A percentile compares a stretch with the other conserved stretches of the same genome.
Conservation (phyloP, 2,113 vertebrate genomes). For the Callipepla californica region DNA sequence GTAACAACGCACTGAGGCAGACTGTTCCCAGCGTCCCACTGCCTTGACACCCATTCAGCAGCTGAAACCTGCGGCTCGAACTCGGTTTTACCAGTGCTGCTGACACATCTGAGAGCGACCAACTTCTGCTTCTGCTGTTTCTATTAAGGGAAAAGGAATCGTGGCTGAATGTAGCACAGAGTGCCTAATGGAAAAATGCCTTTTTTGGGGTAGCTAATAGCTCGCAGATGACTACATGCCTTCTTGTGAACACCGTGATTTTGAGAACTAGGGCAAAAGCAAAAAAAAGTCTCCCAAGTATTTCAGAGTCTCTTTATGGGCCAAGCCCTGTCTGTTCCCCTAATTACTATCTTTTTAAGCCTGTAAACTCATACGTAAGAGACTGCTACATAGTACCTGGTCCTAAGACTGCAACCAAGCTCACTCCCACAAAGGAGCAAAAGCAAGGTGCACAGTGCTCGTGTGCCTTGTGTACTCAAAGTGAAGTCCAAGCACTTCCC, state of each 20-base stretch:
- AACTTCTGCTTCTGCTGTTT: accelerated
- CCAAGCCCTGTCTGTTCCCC: not conserved
- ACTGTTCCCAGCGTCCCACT: not conserved
- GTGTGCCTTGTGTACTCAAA: not conserved
- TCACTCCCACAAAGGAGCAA: accelerated
- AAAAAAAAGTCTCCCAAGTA: not conserved
- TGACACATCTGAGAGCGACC: not conserved
- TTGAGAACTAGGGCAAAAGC: not conserved
- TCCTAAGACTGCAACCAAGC: not conserved
- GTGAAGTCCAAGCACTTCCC: not conserved
- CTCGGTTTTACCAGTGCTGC: not conserved
- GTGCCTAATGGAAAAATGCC: not conserved
- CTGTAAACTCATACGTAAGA: not conserved
- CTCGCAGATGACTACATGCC: not conserved
- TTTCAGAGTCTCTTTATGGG: not conserved
- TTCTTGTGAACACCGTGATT: not conserved
- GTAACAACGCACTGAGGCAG: not conserved
- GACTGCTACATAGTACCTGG: not conserved
- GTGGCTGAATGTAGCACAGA: not conserved
- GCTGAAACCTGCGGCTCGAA: not conserved
- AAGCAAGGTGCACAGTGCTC: not conserved
- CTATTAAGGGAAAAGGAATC: not conserved
- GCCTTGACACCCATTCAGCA: not conserved
- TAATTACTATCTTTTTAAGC: not conserved
- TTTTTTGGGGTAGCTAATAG: not conserved